These are phyloP conservation scores for Hirtodrosophila alboralis DNA, from an alignment of 2,888 invertebrate genomes.

Conservation along the genomic window DNA sequence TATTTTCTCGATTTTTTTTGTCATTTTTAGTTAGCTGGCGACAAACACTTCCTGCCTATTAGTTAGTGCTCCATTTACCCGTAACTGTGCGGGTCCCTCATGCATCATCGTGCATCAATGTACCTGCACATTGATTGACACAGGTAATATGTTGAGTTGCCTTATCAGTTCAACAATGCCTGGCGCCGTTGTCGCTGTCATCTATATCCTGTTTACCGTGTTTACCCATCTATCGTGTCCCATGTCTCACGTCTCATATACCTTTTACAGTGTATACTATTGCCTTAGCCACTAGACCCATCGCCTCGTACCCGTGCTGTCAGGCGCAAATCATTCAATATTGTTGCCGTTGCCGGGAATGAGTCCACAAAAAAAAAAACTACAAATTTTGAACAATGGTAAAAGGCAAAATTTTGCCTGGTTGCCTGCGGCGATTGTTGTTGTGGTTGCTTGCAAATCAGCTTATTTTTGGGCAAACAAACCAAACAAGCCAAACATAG, in stretches of 20 bases:
- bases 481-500: conserved; percentile 18
- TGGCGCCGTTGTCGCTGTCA: conserved; percentile 46
- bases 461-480: conserved; percentile 53
- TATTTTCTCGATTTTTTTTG: no score
- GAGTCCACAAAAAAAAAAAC: conserved; percentile 19
- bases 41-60: conserved; percentile 54
- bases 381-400: conserved; percentile 49
- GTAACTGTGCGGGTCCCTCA: no score
- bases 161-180: conserved; percentile 69
- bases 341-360: conserved; percentile 40
- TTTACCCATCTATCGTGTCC: conserved; percentile 30
- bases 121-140: conserved; percentile 48
- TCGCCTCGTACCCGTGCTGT: conserved; percentile 18
- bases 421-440: conserved; percentile 16
- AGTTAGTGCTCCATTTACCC: conserved; percentile 11
- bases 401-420: conserved; percentile 27
- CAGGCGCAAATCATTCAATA: conserved; percentile 57
- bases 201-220: conserved; percentile 33
- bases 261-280: no score
- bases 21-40: conserved; percentile 10
- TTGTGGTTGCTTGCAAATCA: conserved; percentile 51
- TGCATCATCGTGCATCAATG: conserved; percentile 34
- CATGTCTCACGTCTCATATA: conserved; percentile 8
- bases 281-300: background rate
- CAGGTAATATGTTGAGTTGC: conserved; percentile 61